Base-by-base conservation (phyloP, 1,140 invertebrate genomes). In the Zaprionus inermis region DNA sequence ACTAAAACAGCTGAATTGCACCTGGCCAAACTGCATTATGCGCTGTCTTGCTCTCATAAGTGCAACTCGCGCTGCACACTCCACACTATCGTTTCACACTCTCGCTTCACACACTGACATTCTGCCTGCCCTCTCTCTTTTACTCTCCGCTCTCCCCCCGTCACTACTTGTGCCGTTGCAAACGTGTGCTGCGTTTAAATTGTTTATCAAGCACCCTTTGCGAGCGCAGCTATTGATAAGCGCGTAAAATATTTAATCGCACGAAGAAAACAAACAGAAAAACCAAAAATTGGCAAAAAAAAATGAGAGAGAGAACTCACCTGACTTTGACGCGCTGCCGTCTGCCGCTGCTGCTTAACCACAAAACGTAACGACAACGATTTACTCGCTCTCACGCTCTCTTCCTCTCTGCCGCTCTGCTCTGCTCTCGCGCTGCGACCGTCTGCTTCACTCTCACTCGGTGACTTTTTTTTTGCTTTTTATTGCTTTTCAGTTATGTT, bases 191-290 rank as follows among this genome's bases (percentile, higher is more conserved):
- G 66, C 49, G 61, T 65, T 69, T 74, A 72, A 77, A 75, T 74
- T 82, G 72, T 76, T 85, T 88, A 88, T 86, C 76, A 83, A 79
- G 68, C 69, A 79, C 82, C 84, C 84, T 85, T 88, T 78, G n/a
- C n/a, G 72, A 64, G 73, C 51, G 20, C 20, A 32, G 32, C 81
- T 72, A 89, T 80, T 88, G 83, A 88, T 88, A 88, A 88, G 84
- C 83, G 72, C 73, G 73, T 70, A 76, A 88, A 88, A 89, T 83
- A 88, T 89, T 88, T 89, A 88, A 89, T 88, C 83, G 79, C 68
- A 24, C 65, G 56, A 63, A 64, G 64, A 28, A 86, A 76, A 75
- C 68, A 79, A 84, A 84, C 61, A 72, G 58, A 79, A 67, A 38
- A 54, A 61, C 14, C 46, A 49, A 51, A 52, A 24, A 63, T 28